Evolutionary conservation across 2,113 vertebrate species (phyloP), one percentile per base, ranked within the genome.

Genomic region (Macrotis lagotis): DNA sequence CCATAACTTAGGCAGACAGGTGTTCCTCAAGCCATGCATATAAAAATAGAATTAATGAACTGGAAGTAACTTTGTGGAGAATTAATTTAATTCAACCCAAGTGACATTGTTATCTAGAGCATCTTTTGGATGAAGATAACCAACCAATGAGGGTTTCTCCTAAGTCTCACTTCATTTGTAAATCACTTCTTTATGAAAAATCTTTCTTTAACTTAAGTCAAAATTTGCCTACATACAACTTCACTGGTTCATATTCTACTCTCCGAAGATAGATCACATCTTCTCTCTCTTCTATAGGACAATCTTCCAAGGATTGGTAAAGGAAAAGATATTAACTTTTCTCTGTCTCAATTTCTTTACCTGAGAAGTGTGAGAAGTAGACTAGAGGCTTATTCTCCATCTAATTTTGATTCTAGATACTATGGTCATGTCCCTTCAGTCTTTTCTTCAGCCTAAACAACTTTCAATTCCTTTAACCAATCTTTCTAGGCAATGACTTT

Each of bases 191-290:
- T 1, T 16, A 66, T 48, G 88, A 52, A 92, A 50, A 91, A 51
- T n/a, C 89, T n/a, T 53, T 89, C 26, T 95, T 93, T 88, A 92
- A 92, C 91, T 47, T 48, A 94, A 74, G 47, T 44, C 49, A 74
- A 93, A 95, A 88, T 55, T 89, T 48, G 49, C 89, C n/a, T 93
- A 25, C 55, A 37, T 52, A 0, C 48, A 74, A 9, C 49, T 94
- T 91, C 37, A 51, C 59, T 66, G 28, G 12, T 66, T 14, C 14
- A 66, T 66, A 37, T 37, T 66, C 4, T 66, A 37, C 1, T 66
- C 53, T 55, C 59, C 37, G 59, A 66, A 66, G 37, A 66, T 66
- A 66, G 31, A 37, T 66, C 0, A 52, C 1, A 16, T 53, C 0
- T 26, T 14, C 11, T 66, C 55, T 37, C 28, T 66, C 55, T 66